phyloP scores from a whole-genome alignment of 2,888 invertebrate genomes.

The Drosophila peninsularis region DNA sequence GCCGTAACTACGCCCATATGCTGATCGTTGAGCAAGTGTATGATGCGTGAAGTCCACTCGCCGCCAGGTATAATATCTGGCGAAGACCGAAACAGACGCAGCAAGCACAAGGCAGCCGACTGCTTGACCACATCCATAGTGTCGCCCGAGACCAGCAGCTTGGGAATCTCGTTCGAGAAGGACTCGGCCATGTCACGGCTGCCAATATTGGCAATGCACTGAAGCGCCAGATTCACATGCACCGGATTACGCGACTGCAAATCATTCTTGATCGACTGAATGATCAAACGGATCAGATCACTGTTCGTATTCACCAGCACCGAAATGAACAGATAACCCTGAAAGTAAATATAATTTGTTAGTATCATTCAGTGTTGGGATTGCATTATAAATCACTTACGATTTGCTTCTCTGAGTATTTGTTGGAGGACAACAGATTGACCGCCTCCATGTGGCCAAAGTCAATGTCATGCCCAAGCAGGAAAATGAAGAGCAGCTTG shows the following conservation, averaged over 20 bases:
- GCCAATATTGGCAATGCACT: conserved; percentile 99
- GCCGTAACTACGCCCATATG: conserved; percentile 99
- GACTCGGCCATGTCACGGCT: conserved; percentile 99
- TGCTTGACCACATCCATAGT: conserved; percentile 99
- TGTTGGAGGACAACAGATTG: conserved; percentile 99
- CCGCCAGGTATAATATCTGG: conserved; percentile 98
- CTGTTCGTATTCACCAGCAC: conserved; percentile 99
- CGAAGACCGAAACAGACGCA: conserved; percentile 96
- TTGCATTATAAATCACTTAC: conserved; percentile 86
- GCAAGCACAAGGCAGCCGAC: conserved; percentile 97
- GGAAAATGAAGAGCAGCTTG: conserved; percentile 99
- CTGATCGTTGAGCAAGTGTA: conserved; percentile 99
- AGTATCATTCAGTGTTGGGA: not conserved
- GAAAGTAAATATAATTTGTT: conserved; percentile 67
- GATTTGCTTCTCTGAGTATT: conserved; percentile 99
- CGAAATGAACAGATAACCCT: conserved; percentile 99
- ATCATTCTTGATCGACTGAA: conserved; percentile 99
- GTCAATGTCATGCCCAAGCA: conserved; percentile 99
- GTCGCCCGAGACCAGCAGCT: conserved; percentile 98
- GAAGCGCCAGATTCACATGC: conserved; percentile 98
- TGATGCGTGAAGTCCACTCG: conserved; percentile 99
- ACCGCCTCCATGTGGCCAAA: conserved; percentile 99
- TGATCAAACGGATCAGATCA: conserved; percentile 99
- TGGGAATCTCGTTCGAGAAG: conserved; percentile 98
- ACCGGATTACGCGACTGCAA: conserved; percentile 98